phyloP scores from a whole-genome alignment of 1,140 invertebrate genomes.

The Drosophila sturtevanti region DNA sequence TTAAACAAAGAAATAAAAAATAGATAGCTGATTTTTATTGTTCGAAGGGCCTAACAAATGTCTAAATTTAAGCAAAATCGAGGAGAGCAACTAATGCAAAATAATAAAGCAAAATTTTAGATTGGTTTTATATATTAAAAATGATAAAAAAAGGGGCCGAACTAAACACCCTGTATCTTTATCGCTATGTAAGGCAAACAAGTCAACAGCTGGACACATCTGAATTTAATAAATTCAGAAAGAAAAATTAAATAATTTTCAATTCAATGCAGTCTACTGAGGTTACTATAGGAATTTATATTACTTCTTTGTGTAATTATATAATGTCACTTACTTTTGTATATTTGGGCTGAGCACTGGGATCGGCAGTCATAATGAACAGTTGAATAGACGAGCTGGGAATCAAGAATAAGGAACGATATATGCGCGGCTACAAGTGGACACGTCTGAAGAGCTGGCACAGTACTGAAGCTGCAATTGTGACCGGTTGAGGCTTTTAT shows the following conservation, averaged over 20 bases:
- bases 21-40: too few relatives aligned
- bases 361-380: conserved; percentile 68
- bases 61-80: too few relatives aligned
- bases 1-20: background rate
- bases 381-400: background rate
- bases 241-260: background rate
- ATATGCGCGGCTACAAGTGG: background rate
- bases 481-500: conserved; percentile 49
- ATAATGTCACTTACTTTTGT: conserved; percentile 68
- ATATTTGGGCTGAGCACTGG: conserved; percentile 71
- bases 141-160: too few relatives aligned
- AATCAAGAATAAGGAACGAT: background rate
- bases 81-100: too few relatives aligned
- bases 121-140: too few relatives aligned
- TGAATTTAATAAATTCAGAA: background rate
- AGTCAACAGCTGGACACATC: background rate
- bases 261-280: background rate
- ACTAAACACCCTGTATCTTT: background rate
- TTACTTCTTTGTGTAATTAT: background rate
- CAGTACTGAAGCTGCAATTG: conserved; percentile 48
- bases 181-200: background rate
- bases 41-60: too few relatives aligned
- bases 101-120: too few relatives aligned
- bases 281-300: background rate
- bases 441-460: conserved; percentile 28